Base-by-base conservation (phyloP, 2,888 invertebrate species). In the Pycnomerus fuliginosus region DNA sequence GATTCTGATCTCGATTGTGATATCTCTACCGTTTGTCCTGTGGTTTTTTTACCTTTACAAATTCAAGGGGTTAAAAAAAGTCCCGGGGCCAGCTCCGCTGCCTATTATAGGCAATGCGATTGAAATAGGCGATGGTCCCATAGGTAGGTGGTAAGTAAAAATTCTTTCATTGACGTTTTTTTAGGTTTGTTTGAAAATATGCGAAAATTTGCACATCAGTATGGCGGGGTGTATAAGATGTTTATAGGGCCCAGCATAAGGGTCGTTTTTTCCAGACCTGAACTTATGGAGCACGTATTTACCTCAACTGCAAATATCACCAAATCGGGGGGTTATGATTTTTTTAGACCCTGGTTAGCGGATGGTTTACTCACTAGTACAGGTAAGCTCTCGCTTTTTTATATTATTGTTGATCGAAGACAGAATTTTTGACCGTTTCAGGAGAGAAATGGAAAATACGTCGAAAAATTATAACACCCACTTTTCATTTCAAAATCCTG, bases 381-480 rank as follows among this genome's bases (percentile, higher is more conserved):
- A 20, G 8, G 20, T 20, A 20, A 20, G 8, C 5, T 20, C 8
- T 5, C 20, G 20, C 8, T 5, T 20, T 20, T 8, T 8, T 7
- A 20, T 7, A 20, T 20, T 20, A 5, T 7, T 7, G 5, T 5
- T 20, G 20, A 20, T 20, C 20, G 20, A 20, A 8, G 5, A 5
- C 5, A 20, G 5, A 20, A 20, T 8, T 8, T 7, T 20, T 20
- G 20, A 20, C 20, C 20, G 5, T 8, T 20, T 13, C 14, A 52
- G 52, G 48, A 4, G 7, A 28, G 4, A 51, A 51, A 39, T 53
- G 53, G 53, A 50, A 47, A 23, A 16, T 13, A 7, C 42, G 52
- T 16, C 10, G 54, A 36, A 54, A 45, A 43, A 16, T 54, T 16
- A 39, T 54, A 20, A 54, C 54, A n/a, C 50, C 54, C 7, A 34